Conservation (phyloP, 2,888 invertebrate genomes). For the Dorcus hopei region DNA sequence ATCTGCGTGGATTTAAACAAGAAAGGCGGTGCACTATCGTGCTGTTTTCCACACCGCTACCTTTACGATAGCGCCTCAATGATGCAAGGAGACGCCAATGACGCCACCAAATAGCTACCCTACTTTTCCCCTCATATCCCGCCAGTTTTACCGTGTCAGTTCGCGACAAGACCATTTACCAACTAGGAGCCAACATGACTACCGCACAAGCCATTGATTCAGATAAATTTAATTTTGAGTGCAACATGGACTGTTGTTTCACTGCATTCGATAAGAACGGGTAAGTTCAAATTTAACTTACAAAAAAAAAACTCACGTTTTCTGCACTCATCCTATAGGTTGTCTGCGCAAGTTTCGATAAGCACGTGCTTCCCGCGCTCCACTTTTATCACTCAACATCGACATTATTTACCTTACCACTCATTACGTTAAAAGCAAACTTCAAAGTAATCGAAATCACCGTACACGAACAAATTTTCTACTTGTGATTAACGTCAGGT, state of each 20-base stretch:
- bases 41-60: slow-evolving; percentile 4
- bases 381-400: too few relatives aligned
- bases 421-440: too few relatives aligned
- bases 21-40: slow-evolving; percentile 20
- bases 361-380: too few relatives aligned
- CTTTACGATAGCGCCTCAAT: slow-evolving; percentile 19
- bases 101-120: slow-evolving; percentile 18
- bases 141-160: slow-evolving; percentile 24
- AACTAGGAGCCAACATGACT: slow-evolving; percentile 25
- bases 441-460: too few relatives aligned
- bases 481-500: too few relatives aligned
- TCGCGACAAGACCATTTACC: slow-evolving; percentile 29
- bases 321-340: too few relatives aligned
- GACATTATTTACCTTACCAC: too few relatives aligned
- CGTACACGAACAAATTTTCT: too few relatives aligned
- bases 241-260: slow-evolving; percentile 83
- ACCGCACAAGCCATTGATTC: slow-evolving; percentile 32
- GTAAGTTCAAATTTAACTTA: slow-evolving; percentile 53
- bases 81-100: slow-evolving; percentile 21
- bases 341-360: too few relatives aligned
- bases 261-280: slow-evolving; percentile 87
- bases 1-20: slow-evolving; percentile 2
- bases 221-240: slow-evolving; percentile 27
- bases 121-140: slow-evolving; percentile 8
- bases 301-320: too few relatives aligned